These are phyloP conservation scores for Myiotriccus ornatus DNA, from an alignment of 2,797 vertebrate species.

Conservation along the genomic window DNA sequence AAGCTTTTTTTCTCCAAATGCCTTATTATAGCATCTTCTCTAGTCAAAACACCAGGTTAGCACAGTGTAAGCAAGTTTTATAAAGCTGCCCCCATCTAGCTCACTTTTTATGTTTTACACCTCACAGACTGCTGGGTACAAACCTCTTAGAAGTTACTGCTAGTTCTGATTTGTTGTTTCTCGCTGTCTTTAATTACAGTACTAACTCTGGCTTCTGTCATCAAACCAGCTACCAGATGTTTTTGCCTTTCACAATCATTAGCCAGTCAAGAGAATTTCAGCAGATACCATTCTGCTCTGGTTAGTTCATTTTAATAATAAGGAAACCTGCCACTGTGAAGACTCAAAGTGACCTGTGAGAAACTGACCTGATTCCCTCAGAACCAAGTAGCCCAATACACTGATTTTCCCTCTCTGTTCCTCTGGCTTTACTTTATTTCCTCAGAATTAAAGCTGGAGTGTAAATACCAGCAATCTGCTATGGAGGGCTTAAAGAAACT, in stretches of 20 bases:
- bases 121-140: background rate
- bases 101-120: background rate
- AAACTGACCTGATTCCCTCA: accelerated
- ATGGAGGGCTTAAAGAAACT: background rate
- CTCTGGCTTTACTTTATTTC: background rate
- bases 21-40: background rate
- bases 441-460: background rate
- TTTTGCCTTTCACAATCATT: background rate
- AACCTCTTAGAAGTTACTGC: background rate
- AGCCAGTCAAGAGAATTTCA: background rate
- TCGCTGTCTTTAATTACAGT: background rate
- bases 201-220: background rate
- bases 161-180: background rate
- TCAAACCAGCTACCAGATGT: background rate
- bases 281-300: background rate
- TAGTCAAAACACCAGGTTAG: background rate
- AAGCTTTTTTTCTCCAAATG: background rate
- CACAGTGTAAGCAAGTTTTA: background rate
- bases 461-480: background rate
- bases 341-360: background rate
- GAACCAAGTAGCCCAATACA: background rate
- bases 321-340: background rate
- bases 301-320: background rate
- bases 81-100: background rate
- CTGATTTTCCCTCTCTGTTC: background rate